Evolutionary conservation across 2,797 vertebrate genomes (phyloP).

Genomic region (Enteromius argenteus): DNA sequence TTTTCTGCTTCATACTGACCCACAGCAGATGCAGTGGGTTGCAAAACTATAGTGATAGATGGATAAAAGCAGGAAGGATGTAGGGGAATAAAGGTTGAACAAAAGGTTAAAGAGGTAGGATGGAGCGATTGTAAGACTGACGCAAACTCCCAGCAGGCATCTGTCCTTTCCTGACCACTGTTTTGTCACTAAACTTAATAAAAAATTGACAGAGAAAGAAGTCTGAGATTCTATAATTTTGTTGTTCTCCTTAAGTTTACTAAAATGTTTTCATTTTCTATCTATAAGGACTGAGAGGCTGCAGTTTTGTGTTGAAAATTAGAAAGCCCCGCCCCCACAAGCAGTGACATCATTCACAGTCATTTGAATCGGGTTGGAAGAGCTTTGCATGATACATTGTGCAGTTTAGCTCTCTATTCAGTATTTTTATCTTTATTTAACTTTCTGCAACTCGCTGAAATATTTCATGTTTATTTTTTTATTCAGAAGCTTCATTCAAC

Average conservation of each 20-base stretch:
- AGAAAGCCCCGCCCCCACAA: neutral
- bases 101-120: neutral
- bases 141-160: constrained; percentile 8
- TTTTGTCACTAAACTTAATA: neutral
- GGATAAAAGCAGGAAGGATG: neutral
- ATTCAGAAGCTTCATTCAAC: neutral
- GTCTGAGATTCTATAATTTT: neutral
- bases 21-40: neutral
- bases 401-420: neutral
- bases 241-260: neutral
- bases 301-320: neutral
- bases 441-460: neutral
- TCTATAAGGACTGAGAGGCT: neutral
- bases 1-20: neutral
- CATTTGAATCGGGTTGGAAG: neutral
- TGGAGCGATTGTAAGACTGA: constrained; percentile 4
- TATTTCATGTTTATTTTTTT: neutral
- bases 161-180: neutral
- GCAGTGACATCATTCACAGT: neutral
- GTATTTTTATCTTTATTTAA: neutral
- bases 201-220: neutral
- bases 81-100: neutral
- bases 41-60: neutral
- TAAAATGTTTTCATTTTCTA: neutral
- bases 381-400: neutral